phyloP scores from a whole-genome alignment of 64 coral and sea anemone genomes.

The Hydrozoanthus tunicans region DNA sequence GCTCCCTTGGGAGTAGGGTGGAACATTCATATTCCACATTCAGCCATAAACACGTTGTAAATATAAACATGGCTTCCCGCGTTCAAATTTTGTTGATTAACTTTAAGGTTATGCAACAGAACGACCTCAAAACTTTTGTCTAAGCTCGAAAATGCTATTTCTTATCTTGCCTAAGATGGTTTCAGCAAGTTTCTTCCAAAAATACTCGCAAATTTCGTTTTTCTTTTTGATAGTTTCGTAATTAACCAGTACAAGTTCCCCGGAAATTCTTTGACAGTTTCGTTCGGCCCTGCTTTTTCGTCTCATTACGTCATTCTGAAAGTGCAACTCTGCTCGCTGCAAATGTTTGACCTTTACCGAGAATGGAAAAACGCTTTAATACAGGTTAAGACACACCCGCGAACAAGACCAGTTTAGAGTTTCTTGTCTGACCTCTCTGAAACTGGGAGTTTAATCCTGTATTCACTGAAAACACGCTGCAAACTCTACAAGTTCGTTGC shows the following conservation, averaged over 20 bases:
- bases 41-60: conserved; percentile 31
- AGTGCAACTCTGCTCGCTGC: conserved; percentile 17
- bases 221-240: conserved; percentile 4
- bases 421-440: conserved; percentile 18
- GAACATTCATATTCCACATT: conserved; percentile 54
- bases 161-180: background rate
- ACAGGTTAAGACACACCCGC: background rate
- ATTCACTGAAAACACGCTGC: background rate
- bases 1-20: conserved; percentile 49
- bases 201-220: background rate
- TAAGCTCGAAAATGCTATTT: conserved; percentile 38
- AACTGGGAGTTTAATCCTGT: background rate
- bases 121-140: background rate
- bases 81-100: conserved; percentile 16
- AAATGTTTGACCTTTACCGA: conserved; percentile 8
- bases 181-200: background rate
- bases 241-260: background rate
- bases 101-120: background rate
- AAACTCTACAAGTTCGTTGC: background rate
- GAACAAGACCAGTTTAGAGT: background rate
- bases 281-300: conserved; percentile 6
- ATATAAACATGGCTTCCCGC: conserved; percentile 60
- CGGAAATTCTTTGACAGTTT: conserved; percentile 36
- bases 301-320: conserved; percentile 49
- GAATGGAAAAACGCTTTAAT: background rate